These are phyloP conservation scores for Pseudochaenichthys georgianus DNA, from an alignment of 2,797 vertebrate genomes.

Conservation along the genomic window DNA sequence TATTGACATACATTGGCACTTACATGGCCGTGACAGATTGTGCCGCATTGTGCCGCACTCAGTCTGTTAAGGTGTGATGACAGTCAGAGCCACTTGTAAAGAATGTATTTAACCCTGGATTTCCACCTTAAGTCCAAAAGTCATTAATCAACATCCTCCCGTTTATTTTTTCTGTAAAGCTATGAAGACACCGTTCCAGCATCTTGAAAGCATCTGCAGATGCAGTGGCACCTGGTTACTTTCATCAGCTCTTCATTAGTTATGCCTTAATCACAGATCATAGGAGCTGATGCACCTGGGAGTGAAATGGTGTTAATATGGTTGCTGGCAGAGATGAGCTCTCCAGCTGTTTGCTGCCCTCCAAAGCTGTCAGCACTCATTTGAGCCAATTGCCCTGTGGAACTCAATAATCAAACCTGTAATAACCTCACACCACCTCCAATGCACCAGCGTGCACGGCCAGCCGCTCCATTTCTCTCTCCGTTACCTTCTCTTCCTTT, in stretches of 20 bases:
- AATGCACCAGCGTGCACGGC: constrained; percentile 48
- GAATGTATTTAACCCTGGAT: not conserved
- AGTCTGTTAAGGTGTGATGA: not conserved
- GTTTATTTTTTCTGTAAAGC: constrained; percentile 40
- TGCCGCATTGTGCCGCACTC: constrained; percentile 2
- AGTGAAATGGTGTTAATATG: constrained; percentile 81
- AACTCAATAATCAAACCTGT: constrained; percentile 83
- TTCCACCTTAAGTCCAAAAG: constrained; percentile 8
- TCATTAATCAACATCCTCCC: constrained; percentile 4
- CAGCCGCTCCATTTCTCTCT: constrained; percentile 26
- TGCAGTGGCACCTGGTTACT: constrained; percentile 78
- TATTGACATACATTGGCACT: constrained; percentile 22
- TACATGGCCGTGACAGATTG: constrained; percentile 36
- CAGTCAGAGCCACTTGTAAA: constrained; percentile 13
- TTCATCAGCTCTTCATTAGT: constrained; percentile 85
- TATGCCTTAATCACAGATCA: constrained; percentile 84
- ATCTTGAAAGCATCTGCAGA: constrained; percentile 69
- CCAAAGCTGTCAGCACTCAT: constrained; percentile 83
- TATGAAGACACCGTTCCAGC: constrained; percentile 30
- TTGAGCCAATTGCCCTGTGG: constrained; percentile 82
- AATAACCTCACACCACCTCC: constrained; percentile 78
- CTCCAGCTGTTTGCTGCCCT: constrained; percentile 85
- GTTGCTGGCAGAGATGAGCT: constrained; percentile 80
- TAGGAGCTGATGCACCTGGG: constrained; percentile 80
- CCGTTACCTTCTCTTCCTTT: constrained; percentile 27